Conservation (phyloP, 53 echinoderm and acorn worm species). For the Paracentrotus lividus region DNA sequence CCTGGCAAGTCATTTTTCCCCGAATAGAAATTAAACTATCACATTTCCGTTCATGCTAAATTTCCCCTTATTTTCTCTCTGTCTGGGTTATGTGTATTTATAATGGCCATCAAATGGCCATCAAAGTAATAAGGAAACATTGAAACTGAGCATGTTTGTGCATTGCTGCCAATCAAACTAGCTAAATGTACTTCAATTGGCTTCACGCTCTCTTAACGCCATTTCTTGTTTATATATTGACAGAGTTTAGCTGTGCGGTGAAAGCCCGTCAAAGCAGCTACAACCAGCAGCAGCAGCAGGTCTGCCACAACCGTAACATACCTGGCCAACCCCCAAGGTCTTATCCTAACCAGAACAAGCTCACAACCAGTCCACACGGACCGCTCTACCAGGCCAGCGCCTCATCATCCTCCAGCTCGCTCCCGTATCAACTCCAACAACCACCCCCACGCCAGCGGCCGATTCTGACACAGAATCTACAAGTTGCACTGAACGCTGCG, state of each 20-base stretch:
- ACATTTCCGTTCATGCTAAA: too few relatives aligned
- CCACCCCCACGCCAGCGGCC: neutral
- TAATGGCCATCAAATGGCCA: too few relatives aligned
- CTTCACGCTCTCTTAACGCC: neutral
- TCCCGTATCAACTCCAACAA: neutral
- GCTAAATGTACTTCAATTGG: neutral
- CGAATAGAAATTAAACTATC: too few relatives aligned
- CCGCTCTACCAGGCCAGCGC: neutral
- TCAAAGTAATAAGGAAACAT: too few relatives aligned
- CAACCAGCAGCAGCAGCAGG: neutral
- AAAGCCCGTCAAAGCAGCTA: neutral
- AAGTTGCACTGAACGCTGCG: neutral
- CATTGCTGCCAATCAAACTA: neutral
- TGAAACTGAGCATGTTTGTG: neutral
- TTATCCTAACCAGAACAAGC: neutral
- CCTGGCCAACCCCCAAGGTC: neutral
- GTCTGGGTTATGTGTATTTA: too few relatives aligned
- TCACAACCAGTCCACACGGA: neutral
- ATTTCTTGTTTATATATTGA: neutral
- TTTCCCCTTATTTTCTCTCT: too few relatives aligned
- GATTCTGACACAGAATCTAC: neutral
- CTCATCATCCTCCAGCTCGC: neutral
- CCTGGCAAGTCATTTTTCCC: too few relatives aligned
- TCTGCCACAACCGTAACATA: slow-evolving; percentile 9
- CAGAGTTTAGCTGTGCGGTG: slow-evolving; percentile 20